Evolutionary conservation across 1,140 invertebrate species (phyloP), one percentile per base, ranked within the genome.

Genomic region (Microvelia longipes): DNA sequence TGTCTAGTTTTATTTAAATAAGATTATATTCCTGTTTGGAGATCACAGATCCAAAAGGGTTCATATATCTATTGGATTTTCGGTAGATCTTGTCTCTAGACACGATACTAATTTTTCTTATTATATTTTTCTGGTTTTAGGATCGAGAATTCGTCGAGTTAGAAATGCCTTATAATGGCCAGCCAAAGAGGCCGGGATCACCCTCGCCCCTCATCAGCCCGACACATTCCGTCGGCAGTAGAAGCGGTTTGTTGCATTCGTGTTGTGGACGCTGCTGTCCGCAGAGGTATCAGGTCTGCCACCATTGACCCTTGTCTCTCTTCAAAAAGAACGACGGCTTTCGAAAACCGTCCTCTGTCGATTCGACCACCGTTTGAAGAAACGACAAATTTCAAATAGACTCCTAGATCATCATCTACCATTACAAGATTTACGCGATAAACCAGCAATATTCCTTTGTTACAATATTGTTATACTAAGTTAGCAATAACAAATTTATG

Each of bases 141-240:
- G 94, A 98, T 81, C 90, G 94, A 69, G 93, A 97, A 81, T 97
- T 97, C 82, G 91, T 96, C 70, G 94, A 97, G 81, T 87, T 96
- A 85, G 95, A 97, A 77, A 90, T 93, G 77, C 91, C 93, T 14
- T 96, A 86, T 82, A 97, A 96, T 79, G 93, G 92, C 2, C 86
- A 93, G 80, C 85, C 92, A 75, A 96, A 94, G 81, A 85, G 93
- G 77, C 92, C 92, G 1, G 91, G 86, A 28, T 91, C 90, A 26
- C 90, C 90, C 30, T 91, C 90, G 29, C 90, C 90, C 1, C 83
- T 93, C 75, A 90, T 91, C 30, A 92, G 91, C 74, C 92, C 92
- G 29, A 90, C 91, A 73, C 90, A 94, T 84, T 90, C 90, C 73
- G 86, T 88, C 68, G 86, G 86, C 74, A 89, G 87, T 71, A 83